Base-by-base conservation (phyloP, 2,113 vertebrate species). In the Micromys minutus region DNA sequence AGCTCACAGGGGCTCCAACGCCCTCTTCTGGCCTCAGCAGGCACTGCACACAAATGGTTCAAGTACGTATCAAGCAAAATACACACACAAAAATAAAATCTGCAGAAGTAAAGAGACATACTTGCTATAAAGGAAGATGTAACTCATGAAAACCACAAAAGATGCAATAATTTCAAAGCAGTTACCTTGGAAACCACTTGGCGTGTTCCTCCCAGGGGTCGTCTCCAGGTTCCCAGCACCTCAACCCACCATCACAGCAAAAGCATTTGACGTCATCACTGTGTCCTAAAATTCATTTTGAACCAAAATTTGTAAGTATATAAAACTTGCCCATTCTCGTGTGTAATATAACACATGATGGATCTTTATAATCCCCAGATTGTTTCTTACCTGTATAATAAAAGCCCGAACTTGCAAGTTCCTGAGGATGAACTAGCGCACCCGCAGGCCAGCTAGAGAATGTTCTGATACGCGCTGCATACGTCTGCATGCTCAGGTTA, bases 231-330 rank as follows among this genome's bases (percentile, higher is more conserved):
- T 99, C 99, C 99, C 99, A 99, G 97, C 99, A 99, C 24, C 99
- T 98, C 94, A 99, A 98, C 22, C 99, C 99, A 95, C 99, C 99
- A 91, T 99, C 99, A 95, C 99, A 99, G 94, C 99, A 99, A 97
- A 99, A 99, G 97, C 99, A 99, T 95, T 99, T 99, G 50, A 99
- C 99, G 7, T 99, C 99, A 97, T 99, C 99, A 0, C 99, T 99
- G 36, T 99, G 99, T 84, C 99, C 99, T 99, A 97, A 36, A 74
- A 67, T 96, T 71, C 85, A 93, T 59, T 45, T 79, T 34, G 57
- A n/a, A 94, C 7, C 95, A 94, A 81, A 83, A 89, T 39, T 65
- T 59, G 59, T 65, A 0, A 97, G 34, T 50, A 31, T 15, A 52
- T 5, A 95, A 1, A 5, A 61, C 2, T 39, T 96, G 8, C 7